Conservation (phyloP, 1,140 invertebrate species). For the Ips nitidus region DNA sequence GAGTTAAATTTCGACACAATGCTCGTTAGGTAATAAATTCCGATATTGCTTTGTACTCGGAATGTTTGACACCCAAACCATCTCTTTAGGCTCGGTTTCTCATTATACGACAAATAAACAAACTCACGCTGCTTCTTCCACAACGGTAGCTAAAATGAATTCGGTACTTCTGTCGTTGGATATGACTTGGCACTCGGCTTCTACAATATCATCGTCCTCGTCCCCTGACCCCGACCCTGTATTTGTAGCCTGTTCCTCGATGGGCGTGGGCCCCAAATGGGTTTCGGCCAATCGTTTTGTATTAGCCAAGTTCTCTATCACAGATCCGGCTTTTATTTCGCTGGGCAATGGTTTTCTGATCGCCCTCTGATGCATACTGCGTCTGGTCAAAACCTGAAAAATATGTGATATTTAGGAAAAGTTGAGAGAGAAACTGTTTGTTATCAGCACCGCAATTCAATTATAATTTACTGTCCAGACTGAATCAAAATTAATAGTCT, state of each 20-base stretch:
- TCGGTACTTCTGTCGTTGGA: slow-evolving; percentile 87
- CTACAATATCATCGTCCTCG: slow-evolving; percentile 71
- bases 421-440: background rate
- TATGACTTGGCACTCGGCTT: slow-evolving; percentile 78
- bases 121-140: slow-evolving; percentile 69
- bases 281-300: slow-evolving; percentile 80
- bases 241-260: slow-evolving; percentile 77
- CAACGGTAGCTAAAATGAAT: slow-evolving; percentile 82
- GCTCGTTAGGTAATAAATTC: no score
- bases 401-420: background rate
- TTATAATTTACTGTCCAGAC: no score
- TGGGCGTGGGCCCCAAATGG: slow-evolving; percentile 65
- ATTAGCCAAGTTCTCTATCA: slow-evolving; percentile 86
- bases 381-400: slow-evolving; percentile 72
- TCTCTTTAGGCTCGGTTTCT: no score
- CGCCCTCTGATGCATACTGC: slow-evolving; percentile 78
- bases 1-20: no score
- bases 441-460: no score
- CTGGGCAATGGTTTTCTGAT: slow-evolving; percentile 71
- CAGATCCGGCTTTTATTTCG: slow-evolving; percentile 75
- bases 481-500: no score
- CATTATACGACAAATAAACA: background rate
- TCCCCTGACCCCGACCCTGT: slow-evolving; percentile 89
- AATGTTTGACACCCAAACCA: no score
- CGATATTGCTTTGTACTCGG: no score